Evolutionary conservation across 2,888 invertebrate species (phyloP).

Genomic region (Poecilobothrus nobilitatus): DNA sequence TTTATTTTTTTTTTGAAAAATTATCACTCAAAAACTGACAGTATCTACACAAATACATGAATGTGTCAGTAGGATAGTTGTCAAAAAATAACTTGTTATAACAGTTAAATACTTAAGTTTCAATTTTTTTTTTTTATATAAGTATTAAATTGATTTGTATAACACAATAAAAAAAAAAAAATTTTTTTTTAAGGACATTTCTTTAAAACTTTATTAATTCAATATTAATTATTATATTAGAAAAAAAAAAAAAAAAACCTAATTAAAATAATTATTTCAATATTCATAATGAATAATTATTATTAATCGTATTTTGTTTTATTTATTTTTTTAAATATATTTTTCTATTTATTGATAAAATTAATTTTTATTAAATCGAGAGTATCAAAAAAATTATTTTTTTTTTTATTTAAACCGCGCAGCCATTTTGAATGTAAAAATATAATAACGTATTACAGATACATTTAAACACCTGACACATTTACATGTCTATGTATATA

Average conservation of each 20-base stretch:
- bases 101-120: background rate
- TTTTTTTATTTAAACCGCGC: conserved; percentile 21
- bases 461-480: conserved; percentile 17
- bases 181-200: too few species aligned
- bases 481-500: background rate
- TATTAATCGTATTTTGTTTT: too few species aligned
- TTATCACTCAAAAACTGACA: background rate
- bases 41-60: background rate
- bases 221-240: too few species aligned
- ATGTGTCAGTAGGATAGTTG: background rate
- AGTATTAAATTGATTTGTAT: background rate
- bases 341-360: too few species aligned
- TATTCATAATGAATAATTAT: too few species aligned
- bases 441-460: conserved; percentile 15
- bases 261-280: too few species aligned
- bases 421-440: conserved; percentile 26
- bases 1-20: too few species aligned
- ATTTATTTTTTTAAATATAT: too few species aligned
- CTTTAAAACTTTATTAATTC: too few species aligned
- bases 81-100: background rate
- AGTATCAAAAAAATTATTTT: background rate
- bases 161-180: too few species aligned
- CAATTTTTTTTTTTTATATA: background rate
- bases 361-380: too few species aligned
- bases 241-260: too few species aligned